Conservation (phyloP, 2,888 invertebrate species). For the Charanyca ferruginea region DNA sequence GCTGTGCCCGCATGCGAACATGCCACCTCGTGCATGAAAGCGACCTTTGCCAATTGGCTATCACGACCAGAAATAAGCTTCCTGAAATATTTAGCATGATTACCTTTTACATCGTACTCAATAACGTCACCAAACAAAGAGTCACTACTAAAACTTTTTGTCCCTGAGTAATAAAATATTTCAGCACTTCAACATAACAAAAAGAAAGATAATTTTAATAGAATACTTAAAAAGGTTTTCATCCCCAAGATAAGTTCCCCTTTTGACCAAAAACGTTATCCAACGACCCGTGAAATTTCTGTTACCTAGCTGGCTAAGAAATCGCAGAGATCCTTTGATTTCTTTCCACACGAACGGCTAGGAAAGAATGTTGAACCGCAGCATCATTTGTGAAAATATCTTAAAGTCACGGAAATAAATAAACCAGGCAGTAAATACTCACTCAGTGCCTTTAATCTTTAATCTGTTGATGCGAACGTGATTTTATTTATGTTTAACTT, state of each 20-base stretch:
- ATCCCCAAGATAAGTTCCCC: slow-evolving; percentile 53
- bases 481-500: slow-evolving; percentile 22
- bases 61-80: background rate
- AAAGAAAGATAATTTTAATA: slow-evolving; percentile 42
- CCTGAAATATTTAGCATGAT: background rate
- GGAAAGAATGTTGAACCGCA: slow-evolving; percentile 61
- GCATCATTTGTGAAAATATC: slow-evolving; percentile 55
- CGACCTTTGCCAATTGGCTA: background rate
- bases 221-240: slow-evolving; percentile 48
- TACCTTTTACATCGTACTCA: background rate
- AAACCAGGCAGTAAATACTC: slow-evolving; percentile 25
- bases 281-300: slow-evolving; percentile 71
- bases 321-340: slow-evolving; percentile 71
- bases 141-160: background rate
- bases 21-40: too few species aligned
- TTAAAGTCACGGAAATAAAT: slow-evolving; percentile 44
- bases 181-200: slow-evolving; percentile 12
- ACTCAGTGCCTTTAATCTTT: slow-evolving; percentile 26
- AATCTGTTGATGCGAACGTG: slow-evolving; percentile 11
- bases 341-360: slow-evolving; percentile 67
- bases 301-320: slow-evolving; percentile 68
- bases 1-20: background rate
- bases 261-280: slow-evolving; percentile 64
- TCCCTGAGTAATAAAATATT: slow-evolving; percentile 6
- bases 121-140: slow-evolving; percentile 3